Evolutionary conservation across 2,113 vertebrate genomes (phyloP).

Genomic region (Ptilonorhynchus violaceus): DNA sequence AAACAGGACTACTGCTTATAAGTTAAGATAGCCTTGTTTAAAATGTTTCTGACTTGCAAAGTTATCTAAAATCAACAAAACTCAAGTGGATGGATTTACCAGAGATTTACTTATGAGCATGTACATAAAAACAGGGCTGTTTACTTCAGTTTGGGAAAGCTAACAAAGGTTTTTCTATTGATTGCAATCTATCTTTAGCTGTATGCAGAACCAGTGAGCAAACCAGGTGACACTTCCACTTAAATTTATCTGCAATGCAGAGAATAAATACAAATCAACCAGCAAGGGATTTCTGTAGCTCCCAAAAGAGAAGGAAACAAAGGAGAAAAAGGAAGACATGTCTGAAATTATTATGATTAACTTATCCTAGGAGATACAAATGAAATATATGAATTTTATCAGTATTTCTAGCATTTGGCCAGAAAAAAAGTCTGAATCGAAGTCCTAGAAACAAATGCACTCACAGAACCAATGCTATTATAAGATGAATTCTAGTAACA

Average conservation of each 20-base stretch:
- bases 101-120: background rate
- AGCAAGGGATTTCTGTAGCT: background rate
- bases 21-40: background rate
- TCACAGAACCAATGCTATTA: background rate
- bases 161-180: background rate
- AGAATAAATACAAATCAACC: background rate
- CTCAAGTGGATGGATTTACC: background rate
- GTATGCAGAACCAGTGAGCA: background rate
- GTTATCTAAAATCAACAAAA: background rate
- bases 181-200: background rate
- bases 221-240: background rate
- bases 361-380: background rate
- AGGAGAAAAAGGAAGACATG: background rate
- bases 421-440: background rate
- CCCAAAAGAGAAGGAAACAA: background rate
- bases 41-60: background rate
- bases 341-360: background rate
- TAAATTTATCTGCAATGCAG: background rate
- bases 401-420: background rate
- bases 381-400: background rate
- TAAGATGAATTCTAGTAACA: background rate
- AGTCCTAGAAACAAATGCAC: background rate
- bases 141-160: background rate
- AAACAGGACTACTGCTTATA: background rate
- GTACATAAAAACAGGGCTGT: background rate